Base-by-base conservation (phyloP, 2,888 invertebrate genomes). In the Drosophila emarginata region DNA sequence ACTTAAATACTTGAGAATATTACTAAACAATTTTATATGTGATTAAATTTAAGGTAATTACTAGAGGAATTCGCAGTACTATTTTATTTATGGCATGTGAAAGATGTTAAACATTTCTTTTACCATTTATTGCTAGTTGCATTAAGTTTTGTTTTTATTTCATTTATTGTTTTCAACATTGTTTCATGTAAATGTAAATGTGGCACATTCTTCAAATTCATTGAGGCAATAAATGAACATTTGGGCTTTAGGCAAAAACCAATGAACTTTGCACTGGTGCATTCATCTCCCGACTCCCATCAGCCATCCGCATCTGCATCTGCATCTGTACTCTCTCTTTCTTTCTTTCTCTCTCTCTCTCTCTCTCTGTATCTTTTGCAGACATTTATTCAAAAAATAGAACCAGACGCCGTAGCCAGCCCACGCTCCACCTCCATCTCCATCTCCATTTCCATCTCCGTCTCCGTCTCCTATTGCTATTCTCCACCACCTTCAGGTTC, bases 361-460 rank as follows among this genome's bases (percentile, higher is more conserved):
- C n/a, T n/a, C 53, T 58, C 62, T 36, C 32, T 53, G 54, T 68
- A 53, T 67, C 68, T 57, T 57, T 52, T 18, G 74, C 70, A 45
- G 79, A 60, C 51, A 73, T 71, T 80, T 75, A 65, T 80, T 78
- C 71, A 74, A 80, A 83, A 80, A 83, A 80, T 83, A 80, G 68
- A 64, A 40, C 54, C 56, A 28, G 58, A 32, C 50, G 52, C 61
- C 50, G 52, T 52, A 61, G 59, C 61, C 71, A 54, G 58, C 85
- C 81, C 80, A 80, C 84, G 77, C 77, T 54, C 14, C 52, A 21
- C 15, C 15, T 51, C 14, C 52, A 28, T 45, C 26, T 32, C 37
- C 51, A 12, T 50, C 23, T 11, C 18, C 56, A 18, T 36, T 36
- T 23, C 9, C 56, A 57, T 21, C 36, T 21, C 37, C 56, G 6